Base-by-base conservation (phyloP, 23 tunicate species). In the Corella eumyota region DNA sequence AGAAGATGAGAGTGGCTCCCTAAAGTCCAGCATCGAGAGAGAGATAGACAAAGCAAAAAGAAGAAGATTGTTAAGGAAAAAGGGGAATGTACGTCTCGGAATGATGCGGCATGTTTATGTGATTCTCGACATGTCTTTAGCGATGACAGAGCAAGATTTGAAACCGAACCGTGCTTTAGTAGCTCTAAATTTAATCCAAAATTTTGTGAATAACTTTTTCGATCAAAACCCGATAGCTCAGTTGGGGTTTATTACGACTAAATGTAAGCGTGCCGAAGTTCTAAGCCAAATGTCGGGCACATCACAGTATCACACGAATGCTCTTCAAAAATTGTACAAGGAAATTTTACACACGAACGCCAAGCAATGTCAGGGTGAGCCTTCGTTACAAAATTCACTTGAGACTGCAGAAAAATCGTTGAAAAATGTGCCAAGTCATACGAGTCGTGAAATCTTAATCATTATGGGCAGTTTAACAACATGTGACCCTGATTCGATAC, bases 1-100 rank as follows among this genome's bases (percentile, higher is more conserved):
- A 75, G 92, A 81, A 65, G 98, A 91, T 80, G 98, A 91, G 36
- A 81, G 76, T 45, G 98, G 98, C 7, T 80, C 98, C 9, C 53
- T 91, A 25, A 74, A 74, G 59, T 71, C 62, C 0, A 76, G 84
- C 35, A 74, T 81, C 27, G 75, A 75, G 25, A 64, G 47, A 17
- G 84, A 75, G 69, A 77, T 80, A 0, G 64, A 65, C 37, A 80
- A 70, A 51, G 79, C 79, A 4, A 81, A 81, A 45, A 68, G 65
- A 40, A 71, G 80, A 28, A 82, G 98, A 5, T 71, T 91, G 30
- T 19, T 36, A 23, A 56, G 72, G 38, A 59, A 65, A 46, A 76
- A 71, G 26, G 45, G 36, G 25, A 77, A 72, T 60, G 76, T 86
- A 37, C 58, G 95, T 6, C 80, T 86, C 1, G 95, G 95, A 0